Conservation (phyloP, 2,113 vertebrate genomes). For the Sminthopsis crassicaudata region DNA sequence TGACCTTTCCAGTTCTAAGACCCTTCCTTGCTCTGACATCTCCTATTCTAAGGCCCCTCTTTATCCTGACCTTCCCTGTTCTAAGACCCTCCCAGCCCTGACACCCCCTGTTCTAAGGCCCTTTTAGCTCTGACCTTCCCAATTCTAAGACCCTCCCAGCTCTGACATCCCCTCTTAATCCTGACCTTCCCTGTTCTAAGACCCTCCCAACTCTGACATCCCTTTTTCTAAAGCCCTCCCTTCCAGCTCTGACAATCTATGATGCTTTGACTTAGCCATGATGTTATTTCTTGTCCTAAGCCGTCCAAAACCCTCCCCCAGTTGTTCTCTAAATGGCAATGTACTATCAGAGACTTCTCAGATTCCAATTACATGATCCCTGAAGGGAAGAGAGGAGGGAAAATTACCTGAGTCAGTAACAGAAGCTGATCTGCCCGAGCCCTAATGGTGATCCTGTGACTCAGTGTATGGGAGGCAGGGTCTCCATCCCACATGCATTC, state of each 20-base stretch:
- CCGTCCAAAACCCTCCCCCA: not conserved
- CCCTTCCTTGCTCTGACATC: too few species aligned
- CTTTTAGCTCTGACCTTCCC: too few species aligned
- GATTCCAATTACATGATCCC: not conserved
- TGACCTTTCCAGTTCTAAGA: too few species aligned
- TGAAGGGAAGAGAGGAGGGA: not conserved
- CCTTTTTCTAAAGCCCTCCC: too few species aligned
- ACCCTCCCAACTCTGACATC: too few species aligned
- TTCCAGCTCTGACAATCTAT: not conserved
- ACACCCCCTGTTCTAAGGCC: too few species aligned
- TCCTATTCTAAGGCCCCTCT: too few species aligned
- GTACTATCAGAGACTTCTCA: not conserved
- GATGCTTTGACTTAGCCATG: not conserved
- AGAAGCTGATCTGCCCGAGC: not conserved
- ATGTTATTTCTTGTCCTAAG: not conserved
- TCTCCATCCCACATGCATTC: not conserved
- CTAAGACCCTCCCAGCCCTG: too few species aligned
- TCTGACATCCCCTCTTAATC: too few species aligned
- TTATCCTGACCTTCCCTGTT: too few species aligned
- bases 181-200: too few species aligned
- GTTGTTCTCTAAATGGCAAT: not conserved
- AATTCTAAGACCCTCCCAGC: too few species aligned
- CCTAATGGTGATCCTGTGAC: not conserved
- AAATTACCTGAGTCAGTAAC: not conserved
- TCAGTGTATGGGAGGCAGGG: not conserved